Conservation (phyloP, 2,113 vertebrate genomes). For the Aptenodytes patagonicus region DNA sequence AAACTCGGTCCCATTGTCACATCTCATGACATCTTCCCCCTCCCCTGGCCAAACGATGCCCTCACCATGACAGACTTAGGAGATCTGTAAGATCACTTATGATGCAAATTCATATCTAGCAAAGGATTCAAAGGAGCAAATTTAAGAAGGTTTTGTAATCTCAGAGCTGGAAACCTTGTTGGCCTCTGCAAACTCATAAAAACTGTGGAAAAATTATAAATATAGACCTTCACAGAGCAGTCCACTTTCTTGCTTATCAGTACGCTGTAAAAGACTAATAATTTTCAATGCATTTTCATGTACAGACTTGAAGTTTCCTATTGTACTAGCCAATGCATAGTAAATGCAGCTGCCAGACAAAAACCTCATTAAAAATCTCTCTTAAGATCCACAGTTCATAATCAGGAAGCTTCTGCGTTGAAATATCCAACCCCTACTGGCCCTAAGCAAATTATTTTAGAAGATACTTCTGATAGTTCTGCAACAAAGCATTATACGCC, state of each 20-base stretch:
- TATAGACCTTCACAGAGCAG: neutral
- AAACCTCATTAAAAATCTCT: neutral
- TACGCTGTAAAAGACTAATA: neutral
- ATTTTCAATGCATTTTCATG: neutral
- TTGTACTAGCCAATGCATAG: neutral
- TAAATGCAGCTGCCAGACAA: neutral
- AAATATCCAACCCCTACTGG: neutral
- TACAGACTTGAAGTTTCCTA: neutral
- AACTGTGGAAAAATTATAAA: neutral
- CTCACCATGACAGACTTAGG: neutral
- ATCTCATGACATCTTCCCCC: neutral
- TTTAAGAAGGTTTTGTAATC: neutral
- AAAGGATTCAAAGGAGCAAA: neutral
- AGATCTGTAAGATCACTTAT: rapidly evolving
- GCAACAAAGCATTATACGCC: neutral
- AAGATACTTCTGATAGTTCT: neutral
- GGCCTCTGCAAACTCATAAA: neutral
- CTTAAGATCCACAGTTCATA: neutral
- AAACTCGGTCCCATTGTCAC: neutral
- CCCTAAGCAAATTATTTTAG: neutral
- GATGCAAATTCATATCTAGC: neutral
- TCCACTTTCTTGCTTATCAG: neutral
- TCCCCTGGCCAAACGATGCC: too few species aligned
- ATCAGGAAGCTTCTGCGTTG: neutral
- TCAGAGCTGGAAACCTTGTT: neutral